These are phyloP conservation scores for Lepidocyrtinus sp. DNA, from an alignment of 2,888 invertebrate species.

Conservation along the genomic window DNA sequence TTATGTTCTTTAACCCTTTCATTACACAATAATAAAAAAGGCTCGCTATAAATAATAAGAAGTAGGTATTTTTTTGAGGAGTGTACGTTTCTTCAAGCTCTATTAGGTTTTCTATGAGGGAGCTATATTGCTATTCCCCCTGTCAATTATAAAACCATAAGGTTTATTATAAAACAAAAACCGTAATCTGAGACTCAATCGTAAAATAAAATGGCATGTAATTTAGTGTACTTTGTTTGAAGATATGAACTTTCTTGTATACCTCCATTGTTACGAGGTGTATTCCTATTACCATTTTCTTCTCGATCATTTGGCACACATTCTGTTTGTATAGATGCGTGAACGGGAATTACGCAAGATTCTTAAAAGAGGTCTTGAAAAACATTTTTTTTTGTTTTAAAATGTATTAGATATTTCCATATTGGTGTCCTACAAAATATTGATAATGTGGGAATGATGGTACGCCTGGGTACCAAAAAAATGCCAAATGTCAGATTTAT, in stretches of 20 bases:
- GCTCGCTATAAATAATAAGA: not conserved
- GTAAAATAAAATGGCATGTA: too few relatives aligned
- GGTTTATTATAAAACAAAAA: constrained; percentile 37
- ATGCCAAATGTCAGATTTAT: constrained; percentile 6
- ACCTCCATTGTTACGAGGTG: too few relatives aligned
- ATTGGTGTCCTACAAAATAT: not conserved
- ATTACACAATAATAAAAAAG: constrained; percentile 3
- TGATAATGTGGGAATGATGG: not conserved
- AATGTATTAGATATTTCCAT: not conserved
- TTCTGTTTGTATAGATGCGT: constrained; percentile 24
- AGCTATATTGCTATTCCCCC: not conserved
- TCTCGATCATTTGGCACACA: constrained; percentile 44
- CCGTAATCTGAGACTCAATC: too few relatives aligned
- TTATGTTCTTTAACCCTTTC: constrained; percentile 9
- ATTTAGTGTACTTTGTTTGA: too few relatives aligned
- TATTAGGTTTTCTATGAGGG: constrained; percentile 30
- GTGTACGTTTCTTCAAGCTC: not conserved
- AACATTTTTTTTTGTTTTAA: not conserved
- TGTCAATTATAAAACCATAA: constrained; percentile 37
- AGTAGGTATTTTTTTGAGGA: not conserved
- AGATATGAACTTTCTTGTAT: too few relatives aligned
- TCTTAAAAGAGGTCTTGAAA: not conserved
- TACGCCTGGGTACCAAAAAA: constrained; percentile 3
- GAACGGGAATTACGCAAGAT: constrained; percentile 8
- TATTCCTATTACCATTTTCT: too few relatives aligned